Base-by-base conservation (phyloP, 2,113 vertebrate genomes). In the Rhinolophus ferrumequinum region DNA sequence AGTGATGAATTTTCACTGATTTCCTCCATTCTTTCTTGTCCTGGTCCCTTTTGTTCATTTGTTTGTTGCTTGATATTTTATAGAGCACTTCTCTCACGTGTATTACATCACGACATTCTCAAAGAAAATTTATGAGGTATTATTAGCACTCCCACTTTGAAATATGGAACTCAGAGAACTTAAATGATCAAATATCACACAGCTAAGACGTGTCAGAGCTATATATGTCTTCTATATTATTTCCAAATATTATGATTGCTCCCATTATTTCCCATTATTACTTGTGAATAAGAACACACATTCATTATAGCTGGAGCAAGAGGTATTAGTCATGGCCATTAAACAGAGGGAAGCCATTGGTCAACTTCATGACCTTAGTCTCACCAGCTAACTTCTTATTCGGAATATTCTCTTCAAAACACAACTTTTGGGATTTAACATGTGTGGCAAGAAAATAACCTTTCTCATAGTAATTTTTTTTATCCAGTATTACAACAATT, bases 331-430 rank as follows among this genome's bases (percentile, higher is more conserved):
- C 69, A 30, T 82, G 90, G 44, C 3, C 62, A 24, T 4, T 62
- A 50, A 62, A 28, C 5, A 73, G 44, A 88, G 11, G 33, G 24
- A 88, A 62, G 62, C 7, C 28, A 18, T 3, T 15, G 19, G 82
- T 28, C 75, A 80, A 35, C 38, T 28, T 35, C 9, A n/a, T 44
- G n/a, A 73, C 30, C 28, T 82, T 76, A 33, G 41, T 28, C 5
- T 96, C 26, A 93, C 26, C 6, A 44, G 19, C 50, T 77, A 58
- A 60, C n/a, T 91, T 72, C 19, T 89, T 91, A 70, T 83, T 85
- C 5, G 19, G 38, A 94, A 85, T 93, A 72, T 50, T 93, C 38
- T 88, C 21, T 70, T 64, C 26, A 58, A 58, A 91, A 76, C 33
- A 96, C 33, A 69, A 52, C 19, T 69, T 90, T 84, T 38, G 9